These are phyloP conservation scores for Cricetomys ansorgei DNA, from an alignment of 2,113 vertebrate genomes.

Conservation along the genomic window DNA sequence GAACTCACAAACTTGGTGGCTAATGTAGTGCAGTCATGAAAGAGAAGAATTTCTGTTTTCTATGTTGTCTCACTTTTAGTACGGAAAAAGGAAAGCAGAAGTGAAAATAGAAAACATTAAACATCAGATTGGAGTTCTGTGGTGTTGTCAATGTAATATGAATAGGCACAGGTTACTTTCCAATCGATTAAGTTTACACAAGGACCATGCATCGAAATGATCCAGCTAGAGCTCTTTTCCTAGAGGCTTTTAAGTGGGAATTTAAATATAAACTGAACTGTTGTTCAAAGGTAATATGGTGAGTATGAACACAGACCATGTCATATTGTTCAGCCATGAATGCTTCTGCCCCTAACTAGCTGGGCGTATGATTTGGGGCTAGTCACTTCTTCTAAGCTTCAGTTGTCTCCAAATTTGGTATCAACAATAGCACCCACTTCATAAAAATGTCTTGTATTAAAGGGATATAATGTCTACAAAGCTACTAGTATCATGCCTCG, in stretches of 20 bases:
- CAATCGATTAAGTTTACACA: not conserved
- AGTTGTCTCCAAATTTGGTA: not conserved
- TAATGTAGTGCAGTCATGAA: not conserved
- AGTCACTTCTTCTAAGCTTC: slow-evolving; percentile 17
- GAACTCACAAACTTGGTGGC: not conserved
- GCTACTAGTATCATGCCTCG: not conserved
- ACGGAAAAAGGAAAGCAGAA: slow-evolving; percentile 22
- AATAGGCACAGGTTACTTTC: not conserved
- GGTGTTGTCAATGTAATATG: not conserved
- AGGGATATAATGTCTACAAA: not conserved
- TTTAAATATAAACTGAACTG: not conserved
- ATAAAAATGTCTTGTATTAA: not conserved
- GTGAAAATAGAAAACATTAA: not conserved
- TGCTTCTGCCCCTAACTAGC: slow-evolving; percentile 14
- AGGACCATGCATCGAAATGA: not conserved
- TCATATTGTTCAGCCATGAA: not conserved
- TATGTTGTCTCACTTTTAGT: not conserved
- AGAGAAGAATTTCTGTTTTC: not conserved
- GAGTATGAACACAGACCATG: not conserved
- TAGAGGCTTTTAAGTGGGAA: not conserved
- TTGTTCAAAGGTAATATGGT: not conserved
- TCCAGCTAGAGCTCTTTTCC: not conserved
- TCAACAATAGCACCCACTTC: not conserved
- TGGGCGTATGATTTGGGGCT: not conserved
- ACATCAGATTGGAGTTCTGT: not conserved